A percentile compares a stretch with the other conserved stretches of the same genome.
phyloP scores from a whole-genome alignment of 2,113 vertebrate species.

The Xiphophorus couchianus region DNA sequence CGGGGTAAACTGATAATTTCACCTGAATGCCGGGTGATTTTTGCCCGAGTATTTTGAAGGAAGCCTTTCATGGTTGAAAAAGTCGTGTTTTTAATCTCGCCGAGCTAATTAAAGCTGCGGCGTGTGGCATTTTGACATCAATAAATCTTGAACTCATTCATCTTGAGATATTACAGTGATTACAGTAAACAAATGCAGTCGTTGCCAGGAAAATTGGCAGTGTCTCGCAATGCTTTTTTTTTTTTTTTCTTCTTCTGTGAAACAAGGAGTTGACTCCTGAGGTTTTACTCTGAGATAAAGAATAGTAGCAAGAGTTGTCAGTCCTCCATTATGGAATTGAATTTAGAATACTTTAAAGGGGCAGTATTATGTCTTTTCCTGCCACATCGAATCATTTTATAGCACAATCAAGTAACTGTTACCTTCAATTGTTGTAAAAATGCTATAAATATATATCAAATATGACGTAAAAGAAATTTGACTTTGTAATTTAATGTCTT shows the following conservation, averaged over 20 bases:
- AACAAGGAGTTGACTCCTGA: conserved; percentile 1
- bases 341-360: background rate
- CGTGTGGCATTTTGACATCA: conserved; percentile 49
- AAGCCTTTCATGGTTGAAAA: conserved; percentile 49
- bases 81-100: conserved; percentile 56
- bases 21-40: conserved; percentile 55
- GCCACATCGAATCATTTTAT: too few species aligned
- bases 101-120: conserved; percentile 50
- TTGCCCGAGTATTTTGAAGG: conserved; percentile 37
- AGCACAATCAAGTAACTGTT: too few species aligned
- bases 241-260: background rate
- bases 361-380: too few species aligned
- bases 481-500: too few species aligned
- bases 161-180: conserved; percentile 54
- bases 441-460: too few species aligned
- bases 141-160: conserved; percentile 38
- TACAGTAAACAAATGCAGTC: conserved; percentile 57
- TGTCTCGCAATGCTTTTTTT: background rate
- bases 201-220: conserved; percentile 45
- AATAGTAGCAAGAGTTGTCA: background rate
- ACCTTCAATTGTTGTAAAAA: too few species aligned
- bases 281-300: background rate
- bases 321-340: background rate
- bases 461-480: too few species aligned
- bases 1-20: conserved; percentile 48